These are phyloP conservation scores for Peromyscus aztecus DNA, from an alignment of 2,797 vertebrate genomes.

Conservation along the genomic window DNA sequence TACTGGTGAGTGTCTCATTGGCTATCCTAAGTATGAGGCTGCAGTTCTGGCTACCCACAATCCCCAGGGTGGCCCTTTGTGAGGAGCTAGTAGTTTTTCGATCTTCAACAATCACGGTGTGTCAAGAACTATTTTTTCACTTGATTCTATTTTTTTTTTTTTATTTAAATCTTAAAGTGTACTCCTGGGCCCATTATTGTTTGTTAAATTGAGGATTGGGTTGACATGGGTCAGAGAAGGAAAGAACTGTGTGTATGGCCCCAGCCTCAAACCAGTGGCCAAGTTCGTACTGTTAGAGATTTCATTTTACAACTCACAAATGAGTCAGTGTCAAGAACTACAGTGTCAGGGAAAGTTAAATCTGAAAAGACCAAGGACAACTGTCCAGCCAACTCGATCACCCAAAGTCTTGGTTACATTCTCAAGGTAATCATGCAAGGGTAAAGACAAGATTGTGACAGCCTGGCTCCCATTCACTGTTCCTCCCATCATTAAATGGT, in stretches of 20 bases:
- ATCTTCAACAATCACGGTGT: not conserved
- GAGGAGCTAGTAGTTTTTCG: not conserved
- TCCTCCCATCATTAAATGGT: not conserved
- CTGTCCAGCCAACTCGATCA: not conserved
- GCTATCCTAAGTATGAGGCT: not conserved
- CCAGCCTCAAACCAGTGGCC: no score
- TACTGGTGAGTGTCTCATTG: not conserved
- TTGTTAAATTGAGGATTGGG: not conserved
- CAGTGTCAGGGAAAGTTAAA: not conserved
- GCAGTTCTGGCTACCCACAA: fast-evolving
- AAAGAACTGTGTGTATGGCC: not conserved
- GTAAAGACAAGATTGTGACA: not conserved
- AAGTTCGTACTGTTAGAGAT: not conserved
- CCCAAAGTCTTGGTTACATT: not conserved
- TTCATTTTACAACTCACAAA: not conserved
- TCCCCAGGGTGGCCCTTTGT: not conserved
- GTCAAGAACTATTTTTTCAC: not conserved
- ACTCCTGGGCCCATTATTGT: not conserved
- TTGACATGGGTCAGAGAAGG: no score
- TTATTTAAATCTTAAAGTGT: not conserved
- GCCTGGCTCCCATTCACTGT: not conserved
- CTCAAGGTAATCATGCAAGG: not conserved
- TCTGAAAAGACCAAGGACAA: not conserved
- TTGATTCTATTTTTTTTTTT: not conserved
- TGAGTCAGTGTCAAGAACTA: not conserved